phyloP scores from a whole-genome alignment of 2,888 invertebrate species.

The Protophormia terraenovae region DNA sequence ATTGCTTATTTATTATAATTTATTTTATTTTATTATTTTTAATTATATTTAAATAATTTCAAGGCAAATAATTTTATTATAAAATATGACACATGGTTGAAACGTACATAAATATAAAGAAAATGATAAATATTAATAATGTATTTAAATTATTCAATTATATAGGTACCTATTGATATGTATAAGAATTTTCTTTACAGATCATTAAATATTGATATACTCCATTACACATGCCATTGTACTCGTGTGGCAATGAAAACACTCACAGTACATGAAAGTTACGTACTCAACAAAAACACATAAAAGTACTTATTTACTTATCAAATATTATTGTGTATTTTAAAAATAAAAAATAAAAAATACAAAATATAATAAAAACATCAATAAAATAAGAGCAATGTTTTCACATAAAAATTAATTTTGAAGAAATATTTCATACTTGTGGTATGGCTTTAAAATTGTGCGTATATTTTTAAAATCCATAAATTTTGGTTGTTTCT shows the following conservation, averaged over 20 bases:
- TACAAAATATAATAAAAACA: background rate
- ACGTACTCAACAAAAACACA: no score
- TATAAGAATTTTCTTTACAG: constrained; percentile 30
- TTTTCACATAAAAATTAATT: background rate
- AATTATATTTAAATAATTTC: no score
- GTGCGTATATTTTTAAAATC: background rate
- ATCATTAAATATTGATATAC: constrained; percentile 29
- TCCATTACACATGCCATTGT: constrained; percentile 29
- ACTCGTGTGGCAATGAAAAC: background rate
- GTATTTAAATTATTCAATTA: constrained; percentile 15
- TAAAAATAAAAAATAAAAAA: background rate
- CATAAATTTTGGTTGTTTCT: background rate
- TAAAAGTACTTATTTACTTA: background rate
- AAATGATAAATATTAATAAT: constrained; percentile 2
- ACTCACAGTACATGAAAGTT: background rate
- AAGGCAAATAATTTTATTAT: background rate
- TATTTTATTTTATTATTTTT: no score
- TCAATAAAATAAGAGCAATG: background rate
- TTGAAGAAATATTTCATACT: background rate
- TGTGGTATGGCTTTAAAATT: background rate
- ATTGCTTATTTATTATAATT: no score
- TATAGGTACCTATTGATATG: constrained; percentile 22
- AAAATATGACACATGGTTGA: background rate
- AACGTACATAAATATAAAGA: background rate
- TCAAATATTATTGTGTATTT: background rate